These are phyloP conservation scores for Daktulosphaira vitifoliae DNA, from an alignment of 1,140 invertebrate species.

Conservation along the genomic window DNA sequence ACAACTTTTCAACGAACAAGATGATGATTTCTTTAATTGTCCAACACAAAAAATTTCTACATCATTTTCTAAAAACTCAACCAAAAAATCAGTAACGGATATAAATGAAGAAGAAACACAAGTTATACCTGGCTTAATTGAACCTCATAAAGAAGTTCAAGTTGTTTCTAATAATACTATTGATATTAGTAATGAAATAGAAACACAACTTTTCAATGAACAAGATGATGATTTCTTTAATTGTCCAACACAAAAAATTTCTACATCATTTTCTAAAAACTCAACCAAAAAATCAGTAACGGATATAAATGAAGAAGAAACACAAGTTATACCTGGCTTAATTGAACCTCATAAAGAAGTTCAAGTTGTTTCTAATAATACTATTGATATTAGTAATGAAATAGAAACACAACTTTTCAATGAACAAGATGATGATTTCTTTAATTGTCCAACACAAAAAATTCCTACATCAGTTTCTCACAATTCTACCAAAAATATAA, in stretches of 20 bases:
- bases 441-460: constrained; percentile 18
- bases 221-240: constrained; percentile 5
- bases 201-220: too few relatives aligned
- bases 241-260: constrained; percentile 11
- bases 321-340: not conserved
- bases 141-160: too few relatives aligned
- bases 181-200: too few relatives aligned
- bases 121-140: not conserved
- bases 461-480: not conserved
- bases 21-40: constrained; percentile 1
- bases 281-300: not conserved
- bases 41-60: constrained; percentile 6
- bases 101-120: not conserved
- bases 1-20: too few relatives aligned
- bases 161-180: too few relatives aligned
- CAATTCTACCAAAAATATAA: not conserved
- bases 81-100: not conserved
- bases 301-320: not conserved
- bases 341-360: too few relatives aligned
- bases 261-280: not conserved
- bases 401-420: too few relatives aligned
- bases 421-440: constrained; percentile 3
- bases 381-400: too few relatives aligned
- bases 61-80: not conserved
- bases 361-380: too few relatives aligned